Base-by-base conservation (phyloP, 2,797 vertebrate genomes). In the Argentina silus region DNA sequence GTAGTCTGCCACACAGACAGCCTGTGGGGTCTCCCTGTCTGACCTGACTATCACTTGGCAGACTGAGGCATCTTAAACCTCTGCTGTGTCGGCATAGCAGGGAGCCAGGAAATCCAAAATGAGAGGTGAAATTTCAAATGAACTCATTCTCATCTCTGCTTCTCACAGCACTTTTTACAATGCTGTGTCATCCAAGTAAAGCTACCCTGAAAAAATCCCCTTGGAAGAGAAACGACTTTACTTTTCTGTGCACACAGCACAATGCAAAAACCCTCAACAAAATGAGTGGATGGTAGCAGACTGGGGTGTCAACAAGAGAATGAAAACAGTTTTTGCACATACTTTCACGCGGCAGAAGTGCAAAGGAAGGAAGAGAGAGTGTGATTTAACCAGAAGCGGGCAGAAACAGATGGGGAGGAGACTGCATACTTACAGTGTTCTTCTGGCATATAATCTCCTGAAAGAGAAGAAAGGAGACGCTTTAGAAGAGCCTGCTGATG, bases 391-490 rank as follows among this genome's bases (percentile, higher is more conserved):
- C 23, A 81, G 85, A 79, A 80, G 81, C 86, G 86, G 73, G 72
- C 27, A 78, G 67, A 78, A 45, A 65, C 43, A 21, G 17, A 17
- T 43, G 21, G 19, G 17, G 45, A 60, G 14, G 42, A 59, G 23
- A 70, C 71, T 62, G 21, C 74, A 88, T 94, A 98, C 97, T 98
- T 90, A 99, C 98, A 93, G 96, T 98, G 94, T 99, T 99, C 94
- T 98, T 99, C 94, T 99, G 98, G 93, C 94, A 98, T 92, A 99
- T 96, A 44, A 99, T 96, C 86, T 99, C 98, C 98, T 99, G 89
- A 70, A 94, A 92, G 75, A 88, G 59, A 75, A 73, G 72, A 85
- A 51, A 76, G 67, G 50, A 64, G 51, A 63, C 6, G 8, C 6
- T 2, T 79, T 43, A 77, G 50, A 64, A 19, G 27, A 56, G 9